A percentile compares a stretch with the other conserved stretches of the same genome.
Conservation (phyloP, 1,140 invertebrate genomes). For the Halotydeus destructor region DNA sequence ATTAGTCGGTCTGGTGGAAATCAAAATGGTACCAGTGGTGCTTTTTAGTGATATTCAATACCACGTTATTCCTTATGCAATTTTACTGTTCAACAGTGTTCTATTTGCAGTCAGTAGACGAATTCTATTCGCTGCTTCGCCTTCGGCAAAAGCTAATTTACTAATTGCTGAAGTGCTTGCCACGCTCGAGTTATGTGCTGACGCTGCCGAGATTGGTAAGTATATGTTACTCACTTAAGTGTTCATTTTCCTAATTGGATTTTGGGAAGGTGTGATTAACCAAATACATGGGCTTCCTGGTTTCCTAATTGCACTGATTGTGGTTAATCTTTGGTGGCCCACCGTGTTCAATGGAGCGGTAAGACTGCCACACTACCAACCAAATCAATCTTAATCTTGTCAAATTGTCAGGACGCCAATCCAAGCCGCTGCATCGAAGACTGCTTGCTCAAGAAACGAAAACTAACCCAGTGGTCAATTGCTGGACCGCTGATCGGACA, state of each 20-base stretch:
- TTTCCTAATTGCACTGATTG: slow-evolving; percentile 9
- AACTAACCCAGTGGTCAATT: no score
- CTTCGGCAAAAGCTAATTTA: slow-evolving; percentile 1
- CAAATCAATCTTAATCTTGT: no score
- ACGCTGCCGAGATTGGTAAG: slow-evolving; percentile 19
- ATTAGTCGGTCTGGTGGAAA: no score
- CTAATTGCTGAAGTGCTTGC: slow-evolving; percentile 17
- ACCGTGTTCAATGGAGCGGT: no score
- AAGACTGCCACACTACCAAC: no score
- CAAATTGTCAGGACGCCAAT: no score
- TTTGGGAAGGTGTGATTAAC: slow-evolving; percentile 14
- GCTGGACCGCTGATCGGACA: no score
- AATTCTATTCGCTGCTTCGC: slow-evolving; percentile 4
- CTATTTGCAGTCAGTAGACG: slow-evolving; percentile 11
- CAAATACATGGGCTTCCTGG: slow-evolving; percentile 16
- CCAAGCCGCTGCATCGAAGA: no score
- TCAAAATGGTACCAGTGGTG: no score
- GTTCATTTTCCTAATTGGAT: no score
- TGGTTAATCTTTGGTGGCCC: slow-evolving; percentile 16
- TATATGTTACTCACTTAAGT: slow-evolving; percentile 1
- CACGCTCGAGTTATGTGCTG: slow-evolving; percentile 18
- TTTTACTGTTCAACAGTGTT: slow-evolving; percentile 14
- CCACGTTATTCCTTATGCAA: slow-evolving; percentile 15
- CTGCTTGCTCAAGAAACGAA: no score
- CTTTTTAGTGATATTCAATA: no score